Conservation (phyloP, 2,797 vertebrate species). For the Neostethus bicornis region DNA sequence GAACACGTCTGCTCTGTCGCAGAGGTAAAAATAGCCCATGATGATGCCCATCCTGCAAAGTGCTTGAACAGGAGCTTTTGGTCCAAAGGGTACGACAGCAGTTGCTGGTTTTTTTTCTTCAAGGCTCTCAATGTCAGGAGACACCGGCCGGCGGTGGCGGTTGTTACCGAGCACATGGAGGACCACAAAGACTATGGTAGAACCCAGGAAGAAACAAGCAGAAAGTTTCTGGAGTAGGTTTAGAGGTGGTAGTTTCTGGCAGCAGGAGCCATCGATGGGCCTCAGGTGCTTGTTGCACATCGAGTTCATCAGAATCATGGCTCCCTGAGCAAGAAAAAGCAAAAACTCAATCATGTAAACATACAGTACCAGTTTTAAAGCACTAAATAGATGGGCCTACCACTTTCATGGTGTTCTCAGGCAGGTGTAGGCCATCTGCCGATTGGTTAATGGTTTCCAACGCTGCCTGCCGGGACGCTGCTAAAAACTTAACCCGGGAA, state of each 20-base stretch:
- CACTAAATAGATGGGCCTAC: slow-evolving; percentile 68
- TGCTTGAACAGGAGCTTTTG: slow-evolving; percentile 85
- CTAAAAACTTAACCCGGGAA: slow-evolving; percentile 87
- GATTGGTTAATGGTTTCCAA: slow-evolving; percentile 90
- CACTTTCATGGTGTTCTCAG: slow-evolving; percentile 90
- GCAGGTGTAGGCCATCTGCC: slow-evolving; percentile 91
- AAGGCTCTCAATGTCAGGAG: slow-evolving; percentile 89
- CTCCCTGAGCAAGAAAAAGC: too few species aligned
- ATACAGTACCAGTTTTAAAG: too few species aligned
- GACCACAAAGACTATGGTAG: slow-evolving; percentile 80
- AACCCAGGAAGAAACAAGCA: slow-evolving; percentile 85
- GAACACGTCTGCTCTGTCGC: slow-evolving; percentile 94
- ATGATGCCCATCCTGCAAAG: slow-evolving; percentile 94
- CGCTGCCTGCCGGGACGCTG: slow-evolving; percentile 89
- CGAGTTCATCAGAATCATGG: slow-evolving; percentile 95
- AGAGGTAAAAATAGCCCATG: slow-evolving; percentile 98
- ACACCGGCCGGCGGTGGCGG: slow-evolving; percentile 81
- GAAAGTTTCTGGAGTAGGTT: slow-evolving; percentile 91
- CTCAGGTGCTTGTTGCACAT: slow-evolving; percentile 92
- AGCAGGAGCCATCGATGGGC: slow-evolving; percentile 97
- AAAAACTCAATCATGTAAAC: too few species aligned
- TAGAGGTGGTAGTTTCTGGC: slow-evolving; percentile 83
- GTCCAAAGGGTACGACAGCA: slow-evolving; percentile 72
- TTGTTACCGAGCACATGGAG: slow-evolving; percentile 85
- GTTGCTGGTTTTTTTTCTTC: slow-evolving; percentile 91